Conservation (phyloP, 2,888 invertebrate species). For the Platycnemis pennipes region DNA sequence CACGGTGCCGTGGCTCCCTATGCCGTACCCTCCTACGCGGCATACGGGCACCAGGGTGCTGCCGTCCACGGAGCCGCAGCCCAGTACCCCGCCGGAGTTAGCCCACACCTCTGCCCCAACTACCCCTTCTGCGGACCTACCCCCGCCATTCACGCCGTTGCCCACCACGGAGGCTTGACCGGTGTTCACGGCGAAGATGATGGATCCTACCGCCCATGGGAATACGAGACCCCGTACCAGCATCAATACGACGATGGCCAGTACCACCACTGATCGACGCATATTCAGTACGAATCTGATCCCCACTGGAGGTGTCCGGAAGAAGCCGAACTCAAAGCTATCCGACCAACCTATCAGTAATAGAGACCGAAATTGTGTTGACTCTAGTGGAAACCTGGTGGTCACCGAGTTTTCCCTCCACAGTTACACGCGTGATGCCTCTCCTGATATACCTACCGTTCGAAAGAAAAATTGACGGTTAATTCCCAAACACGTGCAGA, state of each 20-base stretch:
- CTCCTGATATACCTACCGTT: too few species aligned
- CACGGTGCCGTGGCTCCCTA: not conserved
- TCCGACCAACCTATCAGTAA: not conserved
- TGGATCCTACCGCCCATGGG: constrained; percentile 51
- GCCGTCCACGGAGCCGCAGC: not conserved
- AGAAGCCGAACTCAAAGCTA: not conserved
- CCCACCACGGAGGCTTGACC: constrained; percentile 24
- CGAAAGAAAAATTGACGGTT: too few species aligned
- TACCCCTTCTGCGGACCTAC: not conserved
- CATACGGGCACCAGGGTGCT: not conserved
- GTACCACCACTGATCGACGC: not conserved
- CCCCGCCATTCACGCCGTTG: constrained; percentile 12
- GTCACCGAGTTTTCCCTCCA: too few species aligned
- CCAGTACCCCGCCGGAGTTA: not conserved
- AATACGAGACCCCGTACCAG: not conserved
- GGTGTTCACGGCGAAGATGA: constrained; percentile 50
- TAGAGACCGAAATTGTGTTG: too few species aligned
- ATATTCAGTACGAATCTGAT: too few species aligned
- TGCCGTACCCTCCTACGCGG: not conserved
- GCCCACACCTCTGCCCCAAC: not conserved
- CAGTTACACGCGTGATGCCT: too few species aligned
- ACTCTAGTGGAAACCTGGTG: too few species aligned
- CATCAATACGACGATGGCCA: constrained; percentile 49
- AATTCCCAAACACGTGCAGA: too few species aligned
- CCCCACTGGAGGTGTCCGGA: not conserved